phyloP scores from a whole-genome alignment of 2,888 invertebrate species.

The Anagyrus pseudococci region DNA sequence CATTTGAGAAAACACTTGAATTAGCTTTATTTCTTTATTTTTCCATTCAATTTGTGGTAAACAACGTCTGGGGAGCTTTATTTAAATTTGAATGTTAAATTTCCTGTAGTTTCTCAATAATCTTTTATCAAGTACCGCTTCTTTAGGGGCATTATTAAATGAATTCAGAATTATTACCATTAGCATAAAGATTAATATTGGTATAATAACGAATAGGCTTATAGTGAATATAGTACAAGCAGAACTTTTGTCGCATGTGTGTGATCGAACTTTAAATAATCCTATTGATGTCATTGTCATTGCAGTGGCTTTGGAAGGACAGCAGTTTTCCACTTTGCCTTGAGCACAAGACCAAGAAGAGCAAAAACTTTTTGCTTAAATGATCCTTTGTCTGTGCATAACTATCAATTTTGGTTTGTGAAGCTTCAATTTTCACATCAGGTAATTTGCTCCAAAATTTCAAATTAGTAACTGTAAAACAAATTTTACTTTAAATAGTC shows the following conservation, averaged over 20 bases:
- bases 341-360: conserved; percentile 31
- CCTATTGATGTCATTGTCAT: background rate
- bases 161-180: background rate
- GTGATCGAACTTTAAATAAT: too few species aligned
- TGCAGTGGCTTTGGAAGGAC: conserved; percentile 33
- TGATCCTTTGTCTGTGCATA: conserved; percentile 18
- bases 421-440: conserved; percentile 27
- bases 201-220: background rate
- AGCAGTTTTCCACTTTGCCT: conserved; percentile 37
- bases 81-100: background rate
- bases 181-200: background rate
- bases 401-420: conserved; percentile 20
- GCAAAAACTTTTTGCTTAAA: conserved; percentile 28
- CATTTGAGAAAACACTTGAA: too few species aligned
- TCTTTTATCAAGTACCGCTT: background rate
- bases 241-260: background rate
- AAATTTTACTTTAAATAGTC: background rate
- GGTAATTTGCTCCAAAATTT: conserved; percentile 9
- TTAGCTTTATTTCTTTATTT: too few species aligned
- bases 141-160: background rate
- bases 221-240: background rate
- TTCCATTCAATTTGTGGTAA: too few species aligned
- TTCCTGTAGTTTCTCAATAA: background rate
- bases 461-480: background rate
- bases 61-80: too few species aligned